Base-by-base conservation (phyloP, 2,113 vertebrate species). In the Barbus barbus region DNA sequence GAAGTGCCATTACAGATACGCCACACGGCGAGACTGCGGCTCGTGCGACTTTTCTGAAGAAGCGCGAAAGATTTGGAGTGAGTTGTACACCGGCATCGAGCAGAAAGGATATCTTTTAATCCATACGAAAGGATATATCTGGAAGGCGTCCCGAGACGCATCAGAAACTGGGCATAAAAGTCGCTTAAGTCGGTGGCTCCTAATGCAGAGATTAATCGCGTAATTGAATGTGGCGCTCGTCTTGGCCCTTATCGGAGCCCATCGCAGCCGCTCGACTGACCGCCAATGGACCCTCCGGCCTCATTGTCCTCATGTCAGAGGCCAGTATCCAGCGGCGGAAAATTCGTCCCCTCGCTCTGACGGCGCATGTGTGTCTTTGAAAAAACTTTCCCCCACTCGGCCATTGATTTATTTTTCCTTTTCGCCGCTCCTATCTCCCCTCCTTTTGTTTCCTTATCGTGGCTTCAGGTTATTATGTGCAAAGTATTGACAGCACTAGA, bases 401-500 rank as follows among this genome's bases (percentile, higher is more conserved):
- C 91, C 95, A 96, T 97, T 96, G 96, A 97, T 97, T 96, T 96
- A 95, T 97, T 96, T 96, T 96, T 95, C 95, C 93, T 94, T 94
- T 93, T 92, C 90, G 93, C 93, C 9, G 38, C 38, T 95, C 77
- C 89, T 86, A 86, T 85, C 91, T 87, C 90, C 79, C 93, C 94
- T 85, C 91, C 94, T 94, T 96, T 99, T 99, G 97, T 99, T 96
- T 97, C 96, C 97, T 98, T 99, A 99, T 99, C 97, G 94, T 96
- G 94, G 96, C 96, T 97, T 95, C 94, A 94, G 97, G 97, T 99
- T 98, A 98, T 98, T 98, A 97, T 95, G 96, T 97, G 96, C 93
- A 92, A 95, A 94, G 96, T 99, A 98, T 99, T 98, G 97, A 99
- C 97, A 96, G 96, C 93, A 95, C 95, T 93, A 93, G 96, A 94